Percentiles rank a stretch among this genome's conserved stretches.
Conservation (phyloP, 2,797 vertebrate genomes). For the Telmatherina bonti region DNA sequence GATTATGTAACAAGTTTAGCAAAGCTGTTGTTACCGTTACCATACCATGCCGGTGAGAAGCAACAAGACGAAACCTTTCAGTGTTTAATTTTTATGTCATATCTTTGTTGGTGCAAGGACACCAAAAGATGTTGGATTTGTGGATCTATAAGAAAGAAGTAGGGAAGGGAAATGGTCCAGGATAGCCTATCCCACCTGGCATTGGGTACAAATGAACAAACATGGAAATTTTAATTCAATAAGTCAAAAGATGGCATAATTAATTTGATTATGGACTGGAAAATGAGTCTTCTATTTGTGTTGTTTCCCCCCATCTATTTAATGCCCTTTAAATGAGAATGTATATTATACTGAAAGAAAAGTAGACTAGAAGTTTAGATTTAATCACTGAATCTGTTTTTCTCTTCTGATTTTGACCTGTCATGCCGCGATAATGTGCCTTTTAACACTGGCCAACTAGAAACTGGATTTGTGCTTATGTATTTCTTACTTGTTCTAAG, state of each 20-base stretch:
- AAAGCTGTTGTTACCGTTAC: no score
- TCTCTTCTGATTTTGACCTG: not conserved
- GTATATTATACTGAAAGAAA: not conserved
- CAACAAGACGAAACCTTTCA: not conserved
- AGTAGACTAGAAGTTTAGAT: not conserved
- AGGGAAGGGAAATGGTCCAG: no score
- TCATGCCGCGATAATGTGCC: slow-evolving; percentile 55
- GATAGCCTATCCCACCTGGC: not conserved
- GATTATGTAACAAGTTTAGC: no score
- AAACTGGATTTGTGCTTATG: slow-evolving; percentile 44
- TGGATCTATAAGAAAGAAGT: no score
- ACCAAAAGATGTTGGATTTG: not conserved
- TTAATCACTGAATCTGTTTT: not conserved
- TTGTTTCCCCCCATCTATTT: no score
- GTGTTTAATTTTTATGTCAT: not conserved
- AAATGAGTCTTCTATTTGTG: no score
- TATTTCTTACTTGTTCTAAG: slow-evolving; percentile 11
- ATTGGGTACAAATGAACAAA: not conserved
- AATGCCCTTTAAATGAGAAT: no score
- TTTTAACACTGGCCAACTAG: slow-evolving; percentile 54
- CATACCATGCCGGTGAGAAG: not conserved
- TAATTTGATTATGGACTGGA: not conserved
- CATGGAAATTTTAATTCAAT: not conserved
- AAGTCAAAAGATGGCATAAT: not conserved
- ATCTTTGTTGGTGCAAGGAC: not conserved